Evolutionary conservation across 1,140 invertebrate genomes (phyloP).

Genomic region (Aphaenogaster ashmeadi): DNA sequence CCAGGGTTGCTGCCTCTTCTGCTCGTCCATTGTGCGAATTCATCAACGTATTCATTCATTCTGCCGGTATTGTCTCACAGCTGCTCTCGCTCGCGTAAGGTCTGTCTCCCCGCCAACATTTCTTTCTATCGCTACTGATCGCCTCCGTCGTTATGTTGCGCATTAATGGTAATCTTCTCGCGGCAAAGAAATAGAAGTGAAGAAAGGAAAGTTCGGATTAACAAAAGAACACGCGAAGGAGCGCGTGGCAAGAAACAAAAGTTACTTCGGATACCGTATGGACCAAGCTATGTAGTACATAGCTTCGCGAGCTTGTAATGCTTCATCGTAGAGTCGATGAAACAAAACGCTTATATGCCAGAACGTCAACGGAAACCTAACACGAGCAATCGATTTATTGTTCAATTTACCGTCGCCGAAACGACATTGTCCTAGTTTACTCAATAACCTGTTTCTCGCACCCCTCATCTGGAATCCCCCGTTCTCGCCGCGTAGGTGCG

Average conservation of each 20-base stretch:
- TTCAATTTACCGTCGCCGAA: slow-evolving; percentile 47
- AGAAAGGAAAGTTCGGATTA: slow-evolving; percentile 32
- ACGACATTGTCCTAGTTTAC: slow-evolving; percentile 66
- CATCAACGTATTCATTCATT: slow-evolving; percentile 87
- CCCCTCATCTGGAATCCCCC: slow-evolving; percentile 69
- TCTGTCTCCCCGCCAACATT: slow-evolving; percentile 33
- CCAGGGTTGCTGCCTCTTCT: slow-evolving; percentile 80
- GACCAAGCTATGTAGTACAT: background rate
- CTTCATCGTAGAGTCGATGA: slow-evolving; percentile 31
- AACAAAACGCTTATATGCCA: slow-evolving; percentile 24
- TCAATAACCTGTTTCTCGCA: slow-evolving; percentile 72
- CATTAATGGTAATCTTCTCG: slow-evolving; percentile 76
- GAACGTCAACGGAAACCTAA: slow-evolving; percentile 43
- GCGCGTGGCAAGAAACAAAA: slow-evolving; percentile 35
- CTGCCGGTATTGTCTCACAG: slow-evolving; percentile 82
- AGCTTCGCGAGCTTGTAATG: slow-evolving; percentile 15
- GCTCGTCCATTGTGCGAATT: slow-evolving; percentile 83
- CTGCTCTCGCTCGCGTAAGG: slow-evolving; percentile 74
- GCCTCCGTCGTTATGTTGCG: slow-evolving; percentile 76
- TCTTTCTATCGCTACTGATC: slow-evolving; percentile 63
- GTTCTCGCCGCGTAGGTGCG: slow-evolving; percentile 65
- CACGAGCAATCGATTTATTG: slow-evolving; percentile 52
- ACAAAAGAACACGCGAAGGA: slow-evolving; percentile 44
- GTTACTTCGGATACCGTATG: slow-evolving; percentile 4
- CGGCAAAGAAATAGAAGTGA: slow-evolving; percentile 57